These are phyloP conservation scores for Bradypodion pumilum DNA, from an alignment of 2,797 vertebrate genomes.

Conservation along the genomic window DNA sequence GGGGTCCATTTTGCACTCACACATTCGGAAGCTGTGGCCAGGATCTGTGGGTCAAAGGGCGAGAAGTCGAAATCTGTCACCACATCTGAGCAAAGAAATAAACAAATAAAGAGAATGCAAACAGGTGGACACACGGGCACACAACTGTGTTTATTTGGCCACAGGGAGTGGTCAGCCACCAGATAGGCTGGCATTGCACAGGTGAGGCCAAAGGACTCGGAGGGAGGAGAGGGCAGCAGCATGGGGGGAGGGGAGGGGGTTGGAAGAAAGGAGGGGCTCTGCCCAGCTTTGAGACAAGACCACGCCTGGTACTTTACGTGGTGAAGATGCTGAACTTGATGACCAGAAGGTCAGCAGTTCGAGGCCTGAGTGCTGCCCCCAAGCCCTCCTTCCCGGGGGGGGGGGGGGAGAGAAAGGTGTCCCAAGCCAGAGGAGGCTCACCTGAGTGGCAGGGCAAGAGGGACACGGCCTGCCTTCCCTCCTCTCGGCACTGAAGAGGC, in stretches of 20 bases:
- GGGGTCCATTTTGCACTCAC: conserved; percentile 72
- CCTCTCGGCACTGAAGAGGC: conserved; percentile 73
- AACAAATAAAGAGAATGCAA: not conserved
- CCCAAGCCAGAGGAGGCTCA: conserved; percentile 62
- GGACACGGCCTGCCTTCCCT: conserved; percentile 78
- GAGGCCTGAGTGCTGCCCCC: not conserved
- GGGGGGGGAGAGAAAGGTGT: not conserved
- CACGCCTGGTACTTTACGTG: no score
- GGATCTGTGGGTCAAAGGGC: conserved; percentile 88
- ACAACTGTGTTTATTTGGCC: no score
- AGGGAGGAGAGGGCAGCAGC: no score
- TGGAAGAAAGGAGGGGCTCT: no score
- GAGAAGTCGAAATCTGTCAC: conserved; percentile 95
- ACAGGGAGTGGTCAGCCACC: no score
- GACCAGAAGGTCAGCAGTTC: rapidly evolving
- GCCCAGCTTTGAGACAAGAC: no score
- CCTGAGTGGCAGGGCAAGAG: conserved; percentile 91
- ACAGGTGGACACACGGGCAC: no score
- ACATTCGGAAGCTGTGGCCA: conserved; percentile 89
- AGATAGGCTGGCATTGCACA: no score
- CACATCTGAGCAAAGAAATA: conserved; percentile 76
- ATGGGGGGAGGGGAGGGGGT: no score
- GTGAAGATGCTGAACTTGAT: no score
- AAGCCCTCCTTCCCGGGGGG: no score
- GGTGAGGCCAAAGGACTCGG: no score